phyloP scores from a whole-genome alignment of 2,888 invertebrate genomes.

The Sarcophaga rosellei region DNA sequence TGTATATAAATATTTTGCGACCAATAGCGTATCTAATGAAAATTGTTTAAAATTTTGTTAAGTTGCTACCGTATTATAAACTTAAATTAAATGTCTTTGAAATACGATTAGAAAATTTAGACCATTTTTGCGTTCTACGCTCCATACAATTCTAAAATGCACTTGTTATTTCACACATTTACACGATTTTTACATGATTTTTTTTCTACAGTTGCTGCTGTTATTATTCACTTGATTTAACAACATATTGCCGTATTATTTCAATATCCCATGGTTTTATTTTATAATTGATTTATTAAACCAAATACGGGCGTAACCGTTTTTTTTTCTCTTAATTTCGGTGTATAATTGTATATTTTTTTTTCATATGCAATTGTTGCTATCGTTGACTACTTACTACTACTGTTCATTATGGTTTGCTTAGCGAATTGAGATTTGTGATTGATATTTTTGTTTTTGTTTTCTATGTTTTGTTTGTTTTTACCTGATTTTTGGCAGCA shows the following conservation, averaged over 20 bases:
- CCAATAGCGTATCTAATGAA: no score
- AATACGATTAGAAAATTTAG: background rate
- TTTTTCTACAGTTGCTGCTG: background rate
- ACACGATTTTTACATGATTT: background rate
- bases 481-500: slow-evolving; percentile 92
- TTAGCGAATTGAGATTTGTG: background rate
- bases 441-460: background rate
- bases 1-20: no score
- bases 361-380: background rate
- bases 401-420: background rate
- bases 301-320: slow-evolving; percentile 45
- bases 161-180: background rate
- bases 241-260: slow-evolving; percentile 21
- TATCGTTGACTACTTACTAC: background rate
- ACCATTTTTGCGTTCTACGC: background rate
- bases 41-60: no score
- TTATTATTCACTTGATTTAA: background rate
- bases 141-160: background rate
- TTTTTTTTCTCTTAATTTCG: slow-evolving; percentile 2
- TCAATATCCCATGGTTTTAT: slow-evolving; percentile 50
- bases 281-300: slow-evolving; percentile 63
- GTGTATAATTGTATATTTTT: background rate
- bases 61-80: no score
- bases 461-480: slow-evolving; percentile 29
- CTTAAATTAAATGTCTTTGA: no score